Evolutionary conservation across 1,140 invertebrate genomes (phyloP), one percentile per base, ranked within the genome.

Genomic region (Fopius arisanus): DNA sequence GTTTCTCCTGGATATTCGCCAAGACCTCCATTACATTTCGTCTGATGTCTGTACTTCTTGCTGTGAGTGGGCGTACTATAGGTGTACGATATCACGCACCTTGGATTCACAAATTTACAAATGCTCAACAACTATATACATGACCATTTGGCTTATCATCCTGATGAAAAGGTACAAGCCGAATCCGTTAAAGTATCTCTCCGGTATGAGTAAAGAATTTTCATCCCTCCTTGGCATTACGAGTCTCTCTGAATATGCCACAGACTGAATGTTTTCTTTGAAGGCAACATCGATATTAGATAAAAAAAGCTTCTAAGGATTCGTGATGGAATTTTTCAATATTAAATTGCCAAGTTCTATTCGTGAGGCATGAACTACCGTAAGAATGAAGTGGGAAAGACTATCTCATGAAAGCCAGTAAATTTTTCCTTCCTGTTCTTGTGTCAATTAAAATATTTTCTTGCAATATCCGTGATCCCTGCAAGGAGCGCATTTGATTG

Each of bases 1-100:
- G 33, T 70, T 37, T 70, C 78, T 69, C 43, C 73, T 83, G 82
- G 81, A 82, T 73, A 77, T 23, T 67, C 48, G 82, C 83, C 83
- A 84, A 82, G 72, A 77, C 67, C 78, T 83, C 80, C 79, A 84
- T 84, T 84, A 80, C 75, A 79, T 80, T 78, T 75, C 78, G 66
- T 78, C 80, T 82, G 78, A 82, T 83, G 78, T 80, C 78, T 74
- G 19, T 54, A 66, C 28, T 48, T 70, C 67, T 43, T 72, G 43
- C 41, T 33, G 62, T 5, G 43, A 16, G 14, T 67, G 16, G 40
- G 28, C 43, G 41, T 48, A 10, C 21, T 14, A 4, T 43, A 67
- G 21, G 5, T 40, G 16, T 7, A 37, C 66, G 77, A 75, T 76
- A 78, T 78, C 73, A 75, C 70, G 40, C 72, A 28, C 51, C 23